Base-by-base conservation (phyloP, 2,113 vertebrate genomes). In the Panthera uncia region DNA sequence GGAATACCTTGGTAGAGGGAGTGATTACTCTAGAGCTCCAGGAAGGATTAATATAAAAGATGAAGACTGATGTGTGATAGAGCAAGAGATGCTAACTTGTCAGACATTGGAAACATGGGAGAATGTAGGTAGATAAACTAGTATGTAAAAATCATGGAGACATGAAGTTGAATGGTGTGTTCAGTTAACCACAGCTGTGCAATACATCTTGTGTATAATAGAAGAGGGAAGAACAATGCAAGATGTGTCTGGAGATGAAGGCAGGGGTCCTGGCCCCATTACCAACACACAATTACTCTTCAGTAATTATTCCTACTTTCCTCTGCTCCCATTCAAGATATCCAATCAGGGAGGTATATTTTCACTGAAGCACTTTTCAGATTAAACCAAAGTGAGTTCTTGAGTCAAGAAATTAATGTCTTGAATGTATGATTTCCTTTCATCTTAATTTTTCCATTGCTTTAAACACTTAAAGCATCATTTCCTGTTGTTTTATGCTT, bases 401-500 rank as follows among this genome's bases (percentile, higher is more conserved):
- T 68, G 12, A 81, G 36, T 82, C n/a, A 90, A 90, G 74, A 86
- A 94, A 78, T 48, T 94, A 85, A 78, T 79, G 48, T 97, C 79
- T 95, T 57, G 48, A 88, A 81, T 57, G 12, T 41, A 84, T 52
- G 33, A 88, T 90, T 74, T 91, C 63, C n/a, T 97, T 84, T 81
- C 33, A 57, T 63, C 25, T 65, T 84, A 61, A 74, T 95, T 55
- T 55, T 76, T 41, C 23, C 1, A 65, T 68, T 92, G 21, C 66
- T 79, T 89, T 88, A 27, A 69, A 68, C 25, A 74, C 13, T 76
- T 76, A 82, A 66, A 27, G 5, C 33, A 95, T 95, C 21, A 96
- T 96, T 91, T 29, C 92, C 79, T 97, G 19, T 94, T 97, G 33
- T 95, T 97, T 96, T 91, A 93, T 65, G 74, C 82, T 97, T 96